Evolutionary conservation across 2,797 vertebrate genomes (phyloP).

Genomic region (Chrosomus eos): DNA sequence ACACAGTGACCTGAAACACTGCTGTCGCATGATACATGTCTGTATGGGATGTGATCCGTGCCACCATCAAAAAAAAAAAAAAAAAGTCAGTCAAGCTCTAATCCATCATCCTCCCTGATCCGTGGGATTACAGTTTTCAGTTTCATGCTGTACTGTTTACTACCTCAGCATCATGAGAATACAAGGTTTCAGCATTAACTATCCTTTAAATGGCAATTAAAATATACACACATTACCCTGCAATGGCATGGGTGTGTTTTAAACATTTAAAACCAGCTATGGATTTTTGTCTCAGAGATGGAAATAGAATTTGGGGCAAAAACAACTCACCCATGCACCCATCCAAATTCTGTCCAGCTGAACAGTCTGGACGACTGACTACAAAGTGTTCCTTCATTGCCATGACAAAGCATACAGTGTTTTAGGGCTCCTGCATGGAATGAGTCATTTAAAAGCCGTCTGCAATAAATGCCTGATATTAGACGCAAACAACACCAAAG

Average conservation of each 20-base stretch:
- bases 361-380: conserved; percentile 42
- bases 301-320: conserved; percentile 6
- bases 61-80: conserved; percentile 5
- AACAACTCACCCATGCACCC: conserved; percentile 3
- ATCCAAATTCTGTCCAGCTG: conserved; percentile 36
- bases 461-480: conserved; percentile 43
- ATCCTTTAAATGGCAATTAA: not conserved
- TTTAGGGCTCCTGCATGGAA: conserved; percentile 40
- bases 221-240: not conserved
- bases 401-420: conserved; percentile 69
- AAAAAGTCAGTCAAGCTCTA: conserved; percentile 1
- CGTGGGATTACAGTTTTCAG: conserved; percentile 21
- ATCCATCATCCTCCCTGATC: conserved; percentile 30
- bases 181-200: not conserved
- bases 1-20: conserved; percentile 37
- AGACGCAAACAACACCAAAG: not conserved
- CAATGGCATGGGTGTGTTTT: not conserved
- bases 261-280: not conserved
- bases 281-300: not conserved
- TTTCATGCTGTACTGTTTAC: conserved; percentile 7
- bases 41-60: not conserved
- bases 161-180: conserved; percentile 1
- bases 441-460: conserved; percentile 52
- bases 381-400: conserved; percentile 70
- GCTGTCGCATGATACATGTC: conserved; percentile 12